Percentiles rank a stretch among this genome's conserved stretches.
Evolutionary conservation across 1,140 invertebrate genomes (phyloP).

Genomic region (Conopomorpha cramerella): DNA sequence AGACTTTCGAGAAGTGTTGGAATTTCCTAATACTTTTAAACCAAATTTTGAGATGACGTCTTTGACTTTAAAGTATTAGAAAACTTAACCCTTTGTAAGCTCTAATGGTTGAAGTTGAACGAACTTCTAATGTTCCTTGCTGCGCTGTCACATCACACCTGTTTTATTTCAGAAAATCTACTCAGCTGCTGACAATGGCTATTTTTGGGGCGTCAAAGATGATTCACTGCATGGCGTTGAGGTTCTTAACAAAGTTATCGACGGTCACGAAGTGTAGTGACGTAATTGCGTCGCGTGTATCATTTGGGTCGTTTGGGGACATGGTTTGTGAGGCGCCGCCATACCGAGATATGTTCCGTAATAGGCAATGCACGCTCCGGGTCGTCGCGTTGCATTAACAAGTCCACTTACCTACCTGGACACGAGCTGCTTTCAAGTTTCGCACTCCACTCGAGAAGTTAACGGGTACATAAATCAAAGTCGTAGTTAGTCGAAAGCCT

Average conservation of each 20-base stretch:
- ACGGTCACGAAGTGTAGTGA: background rate
- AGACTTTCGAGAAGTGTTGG: no score
- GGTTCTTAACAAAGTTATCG: no score
- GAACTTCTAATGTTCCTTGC: no score
- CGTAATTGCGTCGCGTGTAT: slow-evolving; percentile 1
- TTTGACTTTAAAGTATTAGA: no score
- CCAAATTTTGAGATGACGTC: no score
- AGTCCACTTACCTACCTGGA: slow-evolving; percentile 21
- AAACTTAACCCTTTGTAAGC: no score
- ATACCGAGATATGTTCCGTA: slow-evolving; percentile 24
- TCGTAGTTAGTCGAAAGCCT: background rate
- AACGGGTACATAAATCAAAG: background rate
- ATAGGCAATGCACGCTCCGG: slow-evolving; percentile 39
- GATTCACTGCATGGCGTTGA: no score
- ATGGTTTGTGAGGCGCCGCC: slow-evolving; percentile 25
- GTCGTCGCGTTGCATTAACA: slow-evolving; percentile 21
- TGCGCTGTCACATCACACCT: no score
- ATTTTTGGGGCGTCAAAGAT: no score
- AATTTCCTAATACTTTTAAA: no score
- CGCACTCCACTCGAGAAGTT: slow-evolving; percentile 6
- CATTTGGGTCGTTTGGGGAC: slow-evolving; percentile 23
- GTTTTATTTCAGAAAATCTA: slow-evolving; percentile 37
- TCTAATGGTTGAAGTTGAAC: no score
- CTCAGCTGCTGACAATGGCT: slow-evolving; percentile 21
- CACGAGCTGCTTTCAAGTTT: slow-evolving; percentile 14